These are phyloP conservation scores for Hydropsyche tenuis DNA, from an alignment of 1,140 invertebrate species.

Conservation along the genomic window DNA sequence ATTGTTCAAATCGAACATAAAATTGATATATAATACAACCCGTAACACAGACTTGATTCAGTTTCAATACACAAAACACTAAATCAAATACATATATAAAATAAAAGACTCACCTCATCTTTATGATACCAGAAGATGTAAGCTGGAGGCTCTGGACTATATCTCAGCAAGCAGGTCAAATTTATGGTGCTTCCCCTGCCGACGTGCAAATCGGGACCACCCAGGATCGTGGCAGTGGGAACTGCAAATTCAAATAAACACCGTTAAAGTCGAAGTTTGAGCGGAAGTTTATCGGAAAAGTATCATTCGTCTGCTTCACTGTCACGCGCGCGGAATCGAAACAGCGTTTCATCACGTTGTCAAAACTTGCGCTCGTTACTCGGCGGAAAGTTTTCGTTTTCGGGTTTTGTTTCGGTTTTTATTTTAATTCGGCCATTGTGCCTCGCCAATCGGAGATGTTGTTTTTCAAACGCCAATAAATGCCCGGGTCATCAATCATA, in stretches of 20 bases:
- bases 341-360: conserved; percentile 8
- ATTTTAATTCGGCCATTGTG: not conserved
- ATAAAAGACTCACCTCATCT: conserved; percentile 74
- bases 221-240: conserved; percentile 85
- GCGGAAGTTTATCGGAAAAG: too few species aligned
- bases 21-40: too few species aligned
- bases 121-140: conserved; percentile 96
- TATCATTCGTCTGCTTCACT: conserved; percentile 26
- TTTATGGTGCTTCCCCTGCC: conserved; percentile 89
- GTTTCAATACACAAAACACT: too few species aligned
- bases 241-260: conserved; percentile 67
- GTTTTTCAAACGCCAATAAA: too few species aligned
- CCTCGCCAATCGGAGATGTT: too few species aligned
- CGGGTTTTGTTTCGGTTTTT: not conserved
- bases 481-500: not conserved
- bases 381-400: not conserved
- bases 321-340: conserved; percentile 8
- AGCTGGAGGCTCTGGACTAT: conserved; percentile 87
- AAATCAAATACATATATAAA: not conserved
- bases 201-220: conserved; percentile 87
- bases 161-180: conserved; percentile 88
- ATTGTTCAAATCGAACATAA: too few species aligned
- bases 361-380: not conserved
- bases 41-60: too few species aligned
- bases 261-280: too few species aligned